Evolutionary conservation across 1,140 invertebrate species (phyloP).

Genomic region (Nasonia vitripennis): DNA sequence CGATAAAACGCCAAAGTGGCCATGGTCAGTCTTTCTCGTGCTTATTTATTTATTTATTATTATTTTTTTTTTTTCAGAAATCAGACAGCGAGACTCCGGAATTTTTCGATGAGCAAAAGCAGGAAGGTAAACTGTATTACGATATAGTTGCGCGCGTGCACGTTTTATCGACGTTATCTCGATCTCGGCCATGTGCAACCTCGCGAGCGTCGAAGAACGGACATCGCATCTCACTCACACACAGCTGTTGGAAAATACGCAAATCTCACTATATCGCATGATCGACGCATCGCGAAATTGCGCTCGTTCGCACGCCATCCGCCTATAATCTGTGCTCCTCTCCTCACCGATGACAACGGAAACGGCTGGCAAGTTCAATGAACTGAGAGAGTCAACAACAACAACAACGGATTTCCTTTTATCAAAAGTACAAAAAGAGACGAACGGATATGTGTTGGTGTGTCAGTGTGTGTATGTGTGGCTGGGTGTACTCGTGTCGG

Average conservation of each 20-base stretch:
- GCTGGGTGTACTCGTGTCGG: no score
- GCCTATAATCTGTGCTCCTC: neutral
- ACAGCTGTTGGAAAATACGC: constrained; percentile 19
- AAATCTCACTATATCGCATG: neutral
- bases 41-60: no score
- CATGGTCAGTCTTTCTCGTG: constrained; percentile 12
- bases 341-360: neutral
- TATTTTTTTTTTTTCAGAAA: no score
- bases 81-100: neutral
- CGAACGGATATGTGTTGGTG: neutral
- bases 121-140: neutral
- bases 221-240: neutral
- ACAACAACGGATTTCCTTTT: neutral
- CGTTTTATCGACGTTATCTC: constrained; percentile 17
- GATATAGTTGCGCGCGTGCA: no score
- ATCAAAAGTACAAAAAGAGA: constrained; percentile 44
- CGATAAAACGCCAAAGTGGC: constrained; percentile 19
- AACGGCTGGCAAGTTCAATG: neutral
- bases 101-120: neutral
- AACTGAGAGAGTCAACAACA: constrained; percentile 6
- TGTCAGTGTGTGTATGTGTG: neutral
- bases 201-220: constrained; percentile 13
- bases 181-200: neutral
- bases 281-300: constrained; percentile 24
- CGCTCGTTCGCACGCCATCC: neutral